Conservation (phyloP, 2,797 vertebrate species). For the Coregonus ussuriensis region DNA sequence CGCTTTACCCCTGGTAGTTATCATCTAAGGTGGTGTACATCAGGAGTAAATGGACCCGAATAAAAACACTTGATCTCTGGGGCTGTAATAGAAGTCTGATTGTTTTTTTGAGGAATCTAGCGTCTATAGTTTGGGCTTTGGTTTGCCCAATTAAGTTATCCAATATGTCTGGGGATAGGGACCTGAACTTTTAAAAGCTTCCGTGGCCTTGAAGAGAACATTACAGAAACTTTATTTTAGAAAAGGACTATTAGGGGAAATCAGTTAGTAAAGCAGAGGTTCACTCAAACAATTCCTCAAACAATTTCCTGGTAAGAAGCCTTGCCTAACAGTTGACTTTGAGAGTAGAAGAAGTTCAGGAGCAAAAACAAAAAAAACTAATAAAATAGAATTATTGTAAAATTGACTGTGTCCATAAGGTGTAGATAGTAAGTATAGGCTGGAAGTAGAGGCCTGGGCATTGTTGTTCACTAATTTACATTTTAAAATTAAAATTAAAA, state of each 20-base stretch:
- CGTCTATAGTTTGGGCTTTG: background rate
- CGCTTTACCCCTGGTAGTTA: constrained; percentile 4
- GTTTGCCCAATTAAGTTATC: constrained; percentile 8
- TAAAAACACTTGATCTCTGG: background rate
- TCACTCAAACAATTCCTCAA: background rate
- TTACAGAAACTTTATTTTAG: background rate
- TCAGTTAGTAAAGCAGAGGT: background rate
- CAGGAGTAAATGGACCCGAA: background rate
- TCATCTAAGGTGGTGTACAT: background rate
- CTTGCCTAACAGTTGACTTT: background rate
- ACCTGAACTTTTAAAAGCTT: background rate
- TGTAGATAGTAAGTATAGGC: too few relatives aligned
- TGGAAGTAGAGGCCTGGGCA: too few relatives aligned
- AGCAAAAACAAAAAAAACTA: too few relatives aligned
- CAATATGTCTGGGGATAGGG: background rate
- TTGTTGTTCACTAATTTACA: too few relatives aligned
- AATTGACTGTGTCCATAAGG: too few relatives aligned
- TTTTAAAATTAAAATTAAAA: background rate
- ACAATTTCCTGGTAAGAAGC: background rate
- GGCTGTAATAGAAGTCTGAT: constrained; percentile 11
- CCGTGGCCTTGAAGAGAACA: background rate
- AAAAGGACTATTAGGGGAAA: background rate
- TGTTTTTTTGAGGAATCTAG: background rate
- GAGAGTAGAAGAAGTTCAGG: too few relatives aligned
- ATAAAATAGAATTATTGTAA: too few relatives aligned